Base-by-base conservation (phyloP, 2,113 vertebrate genomes). In the Nematolebias whitei region DNA sequence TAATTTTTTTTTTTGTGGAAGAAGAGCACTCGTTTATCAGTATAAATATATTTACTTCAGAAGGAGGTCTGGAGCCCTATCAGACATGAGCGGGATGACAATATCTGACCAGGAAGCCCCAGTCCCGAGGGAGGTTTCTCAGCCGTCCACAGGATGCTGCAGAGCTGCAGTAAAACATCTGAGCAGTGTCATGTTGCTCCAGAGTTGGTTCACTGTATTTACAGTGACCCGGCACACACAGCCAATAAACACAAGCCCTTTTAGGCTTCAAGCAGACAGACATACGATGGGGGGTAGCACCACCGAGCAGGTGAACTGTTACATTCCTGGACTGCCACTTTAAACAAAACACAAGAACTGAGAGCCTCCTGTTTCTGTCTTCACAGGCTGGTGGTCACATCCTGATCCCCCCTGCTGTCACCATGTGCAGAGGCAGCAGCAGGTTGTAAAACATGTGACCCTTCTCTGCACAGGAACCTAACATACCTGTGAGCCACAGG, bases 361-460 rank as follows among this genome's bases (percentile, higher is more conserved):
- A 38, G 43, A 13, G 63, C 67, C 57, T 51, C 35, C 44, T 72
- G 70, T 74, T 35, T 58, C 63, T 51, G 63, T 69, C 56, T 76
- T 59, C 39, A 65, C 62, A 12, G 57, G 48, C 74, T 5, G 76
- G 62, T 44, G 70, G 70, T 75, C 61, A 1, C 59, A n/a, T 69
- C 60, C 60, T 54, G 22, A 29, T 52, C 45, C 55, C 73, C 50
- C 83, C 83, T 52, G 77, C 77, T 74, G 77, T 69, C 57, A 22
- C 49, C 14, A n/a, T 0, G 18, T 54, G 55, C 43, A 39, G 39
- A 66, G 35, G 59, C 79, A 66, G 67, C 23, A 18, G 29, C 51
- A 22, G 48, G 68, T 39, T 79, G 80, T 88, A 79, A 89, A 89
- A 77, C 82, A 74, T 12, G 60, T 79, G 76, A 79, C 82, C 82